Evolutionary conservation across 2,888 invertebrate genomes (phyloP), one percentile per base, ranked within the genome.

Genomic region (Macrosoma leucophasiata): DNA sequence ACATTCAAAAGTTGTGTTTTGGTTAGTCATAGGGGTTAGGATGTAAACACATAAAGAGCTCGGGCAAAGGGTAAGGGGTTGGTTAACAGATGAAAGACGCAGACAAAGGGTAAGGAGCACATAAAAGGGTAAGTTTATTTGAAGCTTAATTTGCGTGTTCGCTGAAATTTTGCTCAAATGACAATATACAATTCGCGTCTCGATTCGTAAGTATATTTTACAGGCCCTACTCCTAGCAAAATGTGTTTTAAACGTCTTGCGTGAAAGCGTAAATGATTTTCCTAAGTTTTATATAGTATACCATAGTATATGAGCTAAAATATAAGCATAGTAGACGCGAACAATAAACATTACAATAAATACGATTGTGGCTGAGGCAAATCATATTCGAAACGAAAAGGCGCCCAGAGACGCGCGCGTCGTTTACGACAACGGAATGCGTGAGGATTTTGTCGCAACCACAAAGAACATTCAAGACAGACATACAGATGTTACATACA

Each of bases 71-170:
- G 77, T 71, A 73, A 75, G 77, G 81, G 79, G 72, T 72, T 78
- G 81, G 84, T 84, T 87, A 84, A 88, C 90, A 89, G 89, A 90
- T 91, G 90, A 87, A 81, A 89, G 91, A 91, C 91, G 91, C 89
- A 91, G 90, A 91, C 91, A 91, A 89, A 87, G 88, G 89, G 90
- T 87, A 82, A 76, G 84, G 84, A 84, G 75, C 77, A 89, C 87
- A 84, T 84, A 84, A 86, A 85, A 79, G 85, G 85, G 84, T 81
- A 78, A 79, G 79, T 82, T 84, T 76, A 79, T 81, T 78, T 76
- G 84, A 79, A 82, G 84, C 81, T 77, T 71, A 77, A 76, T 79
- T 82, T 82, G 82, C 81, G 81, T 84, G 85, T 82, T 78, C 69
- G 79, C 74, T 78, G 74, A 71, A 73, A 75, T 72, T 78, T 79